Base-by-base conservation (phyloP, 2,797 vertebrate species). In the Falco cherrug region DNA sequence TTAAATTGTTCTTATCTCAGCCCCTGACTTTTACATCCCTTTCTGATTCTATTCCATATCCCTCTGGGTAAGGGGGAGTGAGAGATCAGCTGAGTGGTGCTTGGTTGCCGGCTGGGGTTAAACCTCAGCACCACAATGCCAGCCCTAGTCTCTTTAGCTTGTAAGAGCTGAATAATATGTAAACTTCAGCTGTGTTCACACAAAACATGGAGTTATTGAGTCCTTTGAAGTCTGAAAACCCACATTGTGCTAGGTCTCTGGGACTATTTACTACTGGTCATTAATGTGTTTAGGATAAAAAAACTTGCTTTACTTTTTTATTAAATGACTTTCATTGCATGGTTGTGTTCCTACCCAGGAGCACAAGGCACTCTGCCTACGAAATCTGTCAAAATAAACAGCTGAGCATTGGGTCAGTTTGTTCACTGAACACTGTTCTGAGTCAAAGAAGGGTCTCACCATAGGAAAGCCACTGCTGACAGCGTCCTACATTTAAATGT, bases 231-330 rank as follows among this genome's bases (percentile, higher is more conserved):
- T 47, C n/a, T 86, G 56, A 79, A 87, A 89, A 57, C 11, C 11
- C 25, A n/a, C 35, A 16, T 21, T 63, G 6, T 5, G 0, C 5
- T 8, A 20, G 3, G 13, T 28, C 4, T 74, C 16, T 6, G 7
- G 18, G 7, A 16, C n/a, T 77, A 14, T 59, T 80, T 81, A 43
- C 8, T 8, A 28, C 9, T 16, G 4, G 6, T 35, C 11, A 33
- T 61, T 43, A 73, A 41, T 4, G 9, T 11, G 3, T 37, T 83
- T 68, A 79, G 11, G 13, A 60, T 33, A n/a, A 53, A 73, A 75
- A 17, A 1, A 29, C 6, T 69, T 35, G 2, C 17, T 76, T 65
- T 71, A 39, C 5, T 9, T 70, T 63, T 69, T 43, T 29, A 21
- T 5, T 48, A 37, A 69, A 53, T 73, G 0, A 14, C 7, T 74